Conservation (phyloP, 2,797 vertebrate species). For the Rhincodon typus region DNA sequence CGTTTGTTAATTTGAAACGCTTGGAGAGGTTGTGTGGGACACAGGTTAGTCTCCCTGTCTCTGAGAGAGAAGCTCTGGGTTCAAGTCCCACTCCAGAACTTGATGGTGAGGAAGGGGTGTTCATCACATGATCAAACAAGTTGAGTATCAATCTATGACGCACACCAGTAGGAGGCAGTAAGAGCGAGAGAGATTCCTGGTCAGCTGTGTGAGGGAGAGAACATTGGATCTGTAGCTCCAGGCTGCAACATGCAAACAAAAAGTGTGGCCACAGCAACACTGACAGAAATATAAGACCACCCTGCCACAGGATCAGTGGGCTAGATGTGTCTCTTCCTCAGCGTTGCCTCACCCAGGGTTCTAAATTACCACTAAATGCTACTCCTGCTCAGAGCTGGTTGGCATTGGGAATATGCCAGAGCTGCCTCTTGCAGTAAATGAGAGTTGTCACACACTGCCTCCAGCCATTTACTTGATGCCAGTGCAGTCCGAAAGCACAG, state of each 20-base stretch:
- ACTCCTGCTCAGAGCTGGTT: neutral
- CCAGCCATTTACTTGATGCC: neutral
- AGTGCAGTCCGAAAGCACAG: neutral
- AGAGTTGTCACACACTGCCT: neutral
- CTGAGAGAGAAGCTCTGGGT: neutral
- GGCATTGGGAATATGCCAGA: neutral
- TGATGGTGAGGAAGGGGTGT: too few species aligned
- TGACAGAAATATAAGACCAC: neutral
- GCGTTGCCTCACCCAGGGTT: too few species aligned
- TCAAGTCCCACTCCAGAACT: neutral
- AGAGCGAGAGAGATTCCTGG: neutral
- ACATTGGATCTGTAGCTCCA: neutral
- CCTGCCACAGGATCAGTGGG: neutral
- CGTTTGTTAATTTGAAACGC: neutral
- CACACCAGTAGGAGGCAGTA: neutral
- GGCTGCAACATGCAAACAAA: neutral
- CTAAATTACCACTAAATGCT: neutral
- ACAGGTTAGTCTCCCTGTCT: neutral
- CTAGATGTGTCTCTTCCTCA: neutral
- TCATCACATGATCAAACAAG: neutral
- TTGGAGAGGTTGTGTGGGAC: neutral
- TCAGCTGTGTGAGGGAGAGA: too few species aligned
- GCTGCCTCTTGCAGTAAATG: neutral
- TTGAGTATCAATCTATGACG: neutral
- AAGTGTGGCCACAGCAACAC: neutral